Evolutionary conservation across 2,888 invertebrate species (phyloP).

Genomic region (Polietes domitor): DNA sequence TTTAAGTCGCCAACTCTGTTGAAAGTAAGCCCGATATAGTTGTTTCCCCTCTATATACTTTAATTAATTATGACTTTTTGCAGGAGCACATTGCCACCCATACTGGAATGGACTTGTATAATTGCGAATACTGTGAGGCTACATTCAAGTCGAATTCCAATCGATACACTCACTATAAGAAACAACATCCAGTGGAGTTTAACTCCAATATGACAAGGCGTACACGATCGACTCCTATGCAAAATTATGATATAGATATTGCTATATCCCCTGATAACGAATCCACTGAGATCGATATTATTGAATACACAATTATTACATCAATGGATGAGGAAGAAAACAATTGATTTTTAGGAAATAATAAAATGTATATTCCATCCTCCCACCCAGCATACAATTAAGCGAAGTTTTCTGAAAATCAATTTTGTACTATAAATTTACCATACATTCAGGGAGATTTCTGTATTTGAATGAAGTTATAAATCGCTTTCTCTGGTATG

Average conservation of each 20-base stretch:
- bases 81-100: constrained; percentile 79
- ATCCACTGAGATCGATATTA: no score
- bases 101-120: constrained; percentile 76
- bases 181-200: constrained; percentile 76
- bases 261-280: no score
- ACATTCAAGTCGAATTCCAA: constrained; percentile 78
- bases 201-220: background rate
- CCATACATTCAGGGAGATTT: no score
- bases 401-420: no score
- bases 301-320: no score
- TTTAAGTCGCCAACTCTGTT: constrained; percentile 72
- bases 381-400: no score
- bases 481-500: no score
- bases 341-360: no score
- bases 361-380: no score
- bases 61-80: background rate
- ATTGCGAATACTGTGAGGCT: constrained; percentile 76
- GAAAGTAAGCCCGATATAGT: constrained; percentile 8
- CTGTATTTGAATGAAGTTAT: no score
- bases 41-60: background rate
- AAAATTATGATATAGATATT: background rate
- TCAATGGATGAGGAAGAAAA: no score
- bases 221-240: background rate
- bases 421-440: no score
- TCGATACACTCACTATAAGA: constrained; percentile 77